A percentile compares a stretch with the other conserved stretches of the same genome.
Conservation (phyloP, 2,797 vertebrate species). For the Acanthiza pusilla region DNA sequence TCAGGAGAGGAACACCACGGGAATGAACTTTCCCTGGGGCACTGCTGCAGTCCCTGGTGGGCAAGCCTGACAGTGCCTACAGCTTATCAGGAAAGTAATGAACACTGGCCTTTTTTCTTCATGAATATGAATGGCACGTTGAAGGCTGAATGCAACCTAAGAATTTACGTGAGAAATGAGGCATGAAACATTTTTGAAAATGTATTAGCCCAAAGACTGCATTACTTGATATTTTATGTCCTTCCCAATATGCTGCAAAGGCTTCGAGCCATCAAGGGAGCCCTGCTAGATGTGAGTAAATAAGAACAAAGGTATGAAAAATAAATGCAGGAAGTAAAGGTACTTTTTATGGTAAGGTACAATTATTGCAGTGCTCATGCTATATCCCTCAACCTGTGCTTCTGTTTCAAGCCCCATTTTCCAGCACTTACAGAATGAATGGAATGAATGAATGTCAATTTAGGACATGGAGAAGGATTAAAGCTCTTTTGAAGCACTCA, state of each 20-base stretch:
- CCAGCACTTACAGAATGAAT: background rate
- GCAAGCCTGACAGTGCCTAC: slow-evolving; percentile 31
- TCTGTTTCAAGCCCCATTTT: background rate
- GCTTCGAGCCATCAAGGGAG: slow-evolving; percentile 45
- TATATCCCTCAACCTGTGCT: background rate
- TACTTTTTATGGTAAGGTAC: background rate
- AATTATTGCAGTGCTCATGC: background rate
- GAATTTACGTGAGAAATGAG: slow-evolving; percentile 76
- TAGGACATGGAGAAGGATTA: background rate
- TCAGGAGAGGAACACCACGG: background rate
- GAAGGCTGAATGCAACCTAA: slow-evolving; percentile 73
- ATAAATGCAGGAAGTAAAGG: slow-evolving; percentile 41
- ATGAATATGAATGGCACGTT: slow-evolving; percentile 73
- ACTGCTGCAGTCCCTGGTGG: background rate
- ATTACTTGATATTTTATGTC: slow-evolving; percentile 68
- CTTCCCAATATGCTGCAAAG: slow-evolving; percentile 66
- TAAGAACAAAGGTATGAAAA: slow-evolving; percentile 57
- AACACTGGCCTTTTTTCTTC: slow-evolving; percentile 53
- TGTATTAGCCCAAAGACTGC: slow-evolving; percentile 70
- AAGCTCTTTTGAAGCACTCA: background rate
- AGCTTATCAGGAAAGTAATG: slow-evolving; percentile 52
- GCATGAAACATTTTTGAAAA: slow-evolving; percentile 74
- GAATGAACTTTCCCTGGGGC: background rate
- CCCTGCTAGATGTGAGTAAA: slow-evolving; percentile 48
- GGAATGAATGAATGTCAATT: background rate